Evolutionary conservation across 2,797 vertebrate genomes (phyloP), one percentile per base, ranked within the genome.

Genomic region (Botia almorhae): DNA sequence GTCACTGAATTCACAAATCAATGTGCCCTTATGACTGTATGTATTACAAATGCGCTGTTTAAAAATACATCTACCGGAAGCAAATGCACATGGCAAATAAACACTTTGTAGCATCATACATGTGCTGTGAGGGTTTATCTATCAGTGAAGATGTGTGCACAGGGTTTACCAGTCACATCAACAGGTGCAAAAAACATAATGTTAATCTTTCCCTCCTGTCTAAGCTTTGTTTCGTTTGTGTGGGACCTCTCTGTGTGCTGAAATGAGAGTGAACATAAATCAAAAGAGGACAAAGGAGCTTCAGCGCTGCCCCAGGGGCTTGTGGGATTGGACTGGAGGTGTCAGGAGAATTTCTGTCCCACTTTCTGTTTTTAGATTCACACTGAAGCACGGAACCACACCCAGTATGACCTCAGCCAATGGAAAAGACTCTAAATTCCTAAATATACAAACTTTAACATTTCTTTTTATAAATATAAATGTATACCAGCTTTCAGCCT

Each of bases 281-380:
- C 60, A 63, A 85, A 81, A 69, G 78, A 87, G 84, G 78, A 64
- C 78, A 79, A 51, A 26, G 8, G 23, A 74, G 19, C 26, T 61
- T 17, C 60, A 69, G 63, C 55, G 39, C 82, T 33, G 69, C 26
- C 60, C 55, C 80, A 58, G 23, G 76, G 81, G 82, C 55, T 81
- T 74, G 82, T 85, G 82, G 78, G 71, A 76, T 64, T 43, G 50
- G 26, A 61, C 61, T 50, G 39, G 50, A 39, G 75, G 50, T 36
- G 48, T 70, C 82, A 69, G 73, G 78, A 85, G 79, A 85, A 69
- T 69, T 74, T 81, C 68, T 87, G 87, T 26, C 81, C 84, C 75
- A 88, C 33, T 82, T 87, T 84, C 82, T 75, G 75, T 56, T 87
- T 87, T 86, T 86, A 86, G 76, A 77, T 12, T 26, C 53, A 63